Conservation (phyloP, 2,888 invertebrate genomes). For the Chironomus tentans region DNA sequence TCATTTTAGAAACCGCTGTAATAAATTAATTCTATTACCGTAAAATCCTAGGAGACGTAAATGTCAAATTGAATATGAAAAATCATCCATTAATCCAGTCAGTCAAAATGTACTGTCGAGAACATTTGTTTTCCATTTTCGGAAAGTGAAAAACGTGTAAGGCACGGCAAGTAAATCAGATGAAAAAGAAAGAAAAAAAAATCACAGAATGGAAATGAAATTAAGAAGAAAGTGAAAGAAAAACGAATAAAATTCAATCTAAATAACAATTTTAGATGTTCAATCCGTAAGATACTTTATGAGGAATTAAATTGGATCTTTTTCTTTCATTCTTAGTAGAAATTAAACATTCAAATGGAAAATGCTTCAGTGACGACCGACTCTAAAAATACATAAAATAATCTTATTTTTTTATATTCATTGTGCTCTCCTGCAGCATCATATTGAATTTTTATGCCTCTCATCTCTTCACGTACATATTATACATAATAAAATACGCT, state of each 20-base stretch:
- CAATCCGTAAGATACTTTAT: background rate
- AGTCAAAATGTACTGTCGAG: no score
- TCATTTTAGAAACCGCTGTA: no score
- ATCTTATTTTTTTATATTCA: background rate
- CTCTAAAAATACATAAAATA: constrained; percentile 2
- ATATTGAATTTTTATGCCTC: background rate
- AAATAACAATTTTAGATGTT: background rate
- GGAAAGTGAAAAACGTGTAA: background rate
- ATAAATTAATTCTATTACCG: no score
- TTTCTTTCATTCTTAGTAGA: background rate
- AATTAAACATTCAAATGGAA: background rate
- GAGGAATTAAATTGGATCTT: background rate
- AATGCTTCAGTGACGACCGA: background rate
- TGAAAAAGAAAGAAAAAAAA: background rate
- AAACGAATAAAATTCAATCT: background rate
- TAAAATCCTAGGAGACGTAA: no score
- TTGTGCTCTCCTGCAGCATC: background rate
- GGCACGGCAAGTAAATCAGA: background rate
- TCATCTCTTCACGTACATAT: background rate
- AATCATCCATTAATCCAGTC: no score
- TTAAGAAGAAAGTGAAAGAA: background rate
- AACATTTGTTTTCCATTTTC: no score
- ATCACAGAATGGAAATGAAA: background rate
- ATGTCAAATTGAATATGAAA: no score
- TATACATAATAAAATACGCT: background rate